phyloP scores from a whole-genome alignment of 2,797 vertebrate genomes.

The Acestrorhynchus altus region DNA sequence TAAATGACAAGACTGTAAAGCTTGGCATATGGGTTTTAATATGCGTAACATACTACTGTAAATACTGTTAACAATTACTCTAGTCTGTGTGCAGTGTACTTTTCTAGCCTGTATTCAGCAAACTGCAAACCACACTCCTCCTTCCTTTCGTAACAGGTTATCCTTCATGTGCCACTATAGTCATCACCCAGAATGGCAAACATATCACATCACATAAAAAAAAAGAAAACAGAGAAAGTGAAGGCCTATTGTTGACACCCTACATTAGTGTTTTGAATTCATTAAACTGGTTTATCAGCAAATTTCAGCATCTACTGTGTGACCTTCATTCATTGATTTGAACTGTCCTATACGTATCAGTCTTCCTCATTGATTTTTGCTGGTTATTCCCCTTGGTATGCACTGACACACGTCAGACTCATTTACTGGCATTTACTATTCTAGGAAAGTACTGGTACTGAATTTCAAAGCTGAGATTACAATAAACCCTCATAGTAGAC shows the following conservation, averaged over 20 bases:
- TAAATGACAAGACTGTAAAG: not conserved
- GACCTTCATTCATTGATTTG: not conserved
- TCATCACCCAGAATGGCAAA: not conserved
- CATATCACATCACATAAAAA: not conserved
- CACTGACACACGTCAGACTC: not conserved
- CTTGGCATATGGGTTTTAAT: not conserved
- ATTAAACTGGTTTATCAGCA: not conserved
- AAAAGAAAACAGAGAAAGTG: not conserved
- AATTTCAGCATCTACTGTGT: not conserved
- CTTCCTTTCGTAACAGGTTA: not conserved
- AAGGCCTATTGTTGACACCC: not conserved
- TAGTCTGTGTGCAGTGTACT: not conserved
- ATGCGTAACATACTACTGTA: not conserved
- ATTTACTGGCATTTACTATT: not conserved
- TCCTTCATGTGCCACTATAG: not conserved
- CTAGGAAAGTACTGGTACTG: too few species aligned
- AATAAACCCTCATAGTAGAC: too few species aligned
- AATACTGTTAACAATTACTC: not conserved
- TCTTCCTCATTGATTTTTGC: conserved; percentile 5
- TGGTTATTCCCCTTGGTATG: not conserved
- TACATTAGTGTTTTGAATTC: not conserved
- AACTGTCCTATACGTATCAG: not conserved
- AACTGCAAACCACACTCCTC: not conserved
- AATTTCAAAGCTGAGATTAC: too few species aligned
- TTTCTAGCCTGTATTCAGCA: not conserved